Evolutionary conservation across 2,888 invertebrate genomes (phyloP), one percentile per base, ranked within the genome.

Genomic region (Drosophila cognata): DNA sequence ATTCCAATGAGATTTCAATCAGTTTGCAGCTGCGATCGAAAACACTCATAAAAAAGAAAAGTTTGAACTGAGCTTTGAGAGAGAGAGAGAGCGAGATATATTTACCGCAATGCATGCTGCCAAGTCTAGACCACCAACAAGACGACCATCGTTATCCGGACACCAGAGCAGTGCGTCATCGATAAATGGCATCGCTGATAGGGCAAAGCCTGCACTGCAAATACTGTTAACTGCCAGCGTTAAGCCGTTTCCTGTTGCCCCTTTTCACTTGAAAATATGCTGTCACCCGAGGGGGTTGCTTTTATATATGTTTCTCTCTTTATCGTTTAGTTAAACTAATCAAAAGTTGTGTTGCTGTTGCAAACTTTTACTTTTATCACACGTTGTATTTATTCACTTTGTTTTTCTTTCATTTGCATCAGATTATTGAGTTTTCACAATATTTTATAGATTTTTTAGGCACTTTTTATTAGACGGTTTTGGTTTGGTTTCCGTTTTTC

Each of bases 131-230:
- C 92, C 92, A 84, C 92, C 92, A 92, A 97, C 97, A 96, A 98
- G 97, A 94, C 97, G 97, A 94, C 97, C 97, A 94, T 98, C 98
- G 94, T 97, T 97, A 95, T 98, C 98, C 92, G 97, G 97, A 95
- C 97, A 97, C 98, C 98, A 98, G 93, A 97, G 94, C 91, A 98
- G 95, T 94, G 98, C 98, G 95, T 98, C 98, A 95, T 98, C 98
- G 94, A 98, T 97, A 95, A 98, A 98, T 95, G 98, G 97, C 97
- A 97, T 97, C 95, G 96, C 96, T 96, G 95, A 92, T 85, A 92
- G 90, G 92, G 93, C 93, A 92, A 93, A 92, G 92, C 93, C 93
- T 84, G 88, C 84, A 93, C 93, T 92, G 77, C 93, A 91, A 88
- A 93, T 91, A 80, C 92, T 91, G 87, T 93, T 92, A 84, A 92